Percentiles rank a stretch among this genome's conserved stretches.
Evolutionary conservation across 2,888 invertebrate genomes (phyloP).

Genomic region (Lingula anatina): DNA sequence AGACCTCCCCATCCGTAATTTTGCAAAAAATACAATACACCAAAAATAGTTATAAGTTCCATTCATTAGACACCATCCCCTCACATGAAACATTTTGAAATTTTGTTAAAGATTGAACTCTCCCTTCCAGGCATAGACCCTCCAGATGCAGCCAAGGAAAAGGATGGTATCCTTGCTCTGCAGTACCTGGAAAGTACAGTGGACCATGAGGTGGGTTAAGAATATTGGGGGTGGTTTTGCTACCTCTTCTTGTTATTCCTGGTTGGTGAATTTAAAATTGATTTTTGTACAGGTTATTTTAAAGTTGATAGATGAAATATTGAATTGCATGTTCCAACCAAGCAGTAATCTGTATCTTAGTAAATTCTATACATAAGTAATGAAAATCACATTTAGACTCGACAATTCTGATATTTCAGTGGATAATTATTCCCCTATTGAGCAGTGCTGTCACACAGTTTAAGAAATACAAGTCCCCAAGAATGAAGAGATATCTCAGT

Average conservation of each 20-base stretch:
- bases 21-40: too few species aligned
- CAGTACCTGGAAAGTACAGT: conserved; percentile 72
- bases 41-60: too few species aligned
- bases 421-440: conserved; percentile 73
- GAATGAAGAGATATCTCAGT: conserved; percentile 80
- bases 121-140: conserved; percentile 64
- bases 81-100: too few species aligned
- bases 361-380: too few species aligned
- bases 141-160: conserved; percentile 75
- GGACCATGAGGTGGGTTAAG: conserved; percentile 69
- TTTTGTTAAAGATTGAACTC: too few species aligned
- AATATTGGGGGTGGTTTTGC: neutral
- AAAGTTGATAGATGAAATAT: neutral
- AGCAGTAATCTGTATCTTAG: too few species aligned
- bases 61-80: too few species aligned
- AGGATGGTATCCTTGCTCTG: conserved; percentile 72
- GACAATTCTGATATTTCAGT: conserved; percentile 33
- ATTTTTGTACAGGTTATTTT: neutral
- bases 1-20: too few species aligned
- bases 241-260: neutral
- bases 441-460: conserved; percentile 89
- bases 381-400: too few species aligned
- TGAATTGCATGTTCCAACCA: too few species aligned
- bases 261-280: neutral
- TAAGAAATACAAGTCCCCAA: conserved; percentile 87